These are phyloP conservation scores for Rhamnusium bicolor DNA, from an alignment of 2,888 invertebrate species.

Conservation along the genomic window DNA sequence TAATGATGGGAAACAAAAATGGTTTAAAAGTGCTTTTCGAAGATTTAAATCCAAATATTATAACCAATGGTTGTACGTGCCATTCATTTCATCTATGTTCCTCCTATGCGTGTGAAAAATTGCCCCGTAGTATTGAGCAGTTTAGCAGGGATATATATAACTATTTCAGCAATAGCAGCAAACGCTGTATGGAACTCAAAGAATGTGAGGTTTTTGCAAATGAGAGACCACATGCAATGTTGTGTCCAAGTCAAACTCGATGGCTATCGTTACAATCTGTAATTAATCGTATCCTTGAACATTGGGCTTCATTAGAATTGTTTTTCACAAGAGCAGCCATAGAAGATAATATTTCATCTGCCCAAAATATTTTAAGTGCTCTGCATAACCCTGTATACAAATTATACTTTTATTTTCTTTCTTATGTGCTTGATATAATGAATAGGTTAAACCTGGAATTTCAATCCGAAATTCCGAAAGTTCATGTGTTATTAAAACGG, in stretches of 20 bases:
- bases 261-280: conserved; percentile 46
- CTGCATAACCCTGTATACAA: conserved; percentile 4
- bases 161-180: too few species aligned
- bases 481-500: conserved; percentile 16
- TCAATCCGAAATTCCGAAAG: conserved; percentile 15
- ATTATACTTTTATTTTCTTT: conserved; percentile 17
- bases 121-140: too few species aligned
- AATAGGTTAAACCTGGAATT: conserved; percentile 17
- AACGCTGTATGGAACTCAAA: too few species aligned
- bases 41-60: conserved; percentile 35
- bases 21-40: conserved; percentile 35
- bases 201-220: too few species aligned
- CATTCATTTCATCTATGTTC: too few species aligned
- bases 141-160: too few species aligned
- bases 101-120: conserved; percentile 41
- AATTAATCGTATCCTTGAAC: conserved; percentile 34
- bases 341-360: conserved; percentile 15
- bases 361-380: conserved; percentile 10
- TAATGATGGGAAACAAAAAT: conserved; percentile 46
- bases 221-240: too few species aligned
- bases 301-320: conserved; percentile 18
- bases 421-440: not conserved
- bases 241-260: conserved; percentile 47
- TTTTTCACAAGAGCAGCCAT: conserved; percentile 7
- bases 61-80: too few species aligned